Evolutionary conservation across 35 echinoderm and acorn worm genomes (phyloP), one percentile per base, ranked within the genome.

Genomic region (Nesometra sesokonis): DNA sequence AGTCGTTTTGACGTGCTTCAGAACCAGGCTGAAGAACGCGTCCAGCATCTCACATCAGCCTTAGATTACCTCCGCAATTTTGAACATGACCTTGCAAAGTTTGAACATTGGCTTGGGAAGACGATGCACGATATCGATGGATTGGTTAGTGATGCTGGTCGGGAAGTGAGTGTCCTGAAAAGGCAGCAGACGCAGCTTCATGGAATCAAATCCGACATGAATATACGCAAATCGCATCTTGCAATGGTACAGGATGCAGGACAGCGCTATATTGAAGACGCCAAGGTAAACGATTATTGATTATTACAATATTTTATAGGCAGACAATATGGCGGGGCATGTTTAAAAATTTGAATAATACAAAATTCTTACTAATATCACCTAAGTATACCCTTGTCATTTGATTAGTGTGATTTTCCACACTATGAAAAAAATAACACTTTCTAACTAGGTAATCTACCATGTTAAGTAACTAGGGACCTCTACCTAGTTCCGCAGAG

Each of bases 251-350:
- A 93, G 30, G 77, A 88, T 15, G 46, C 76, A 21, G 96, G 92
- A 30, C 96, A 94, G 57, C 85, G 85, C 8, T 94, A 93, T 77
- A 46, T 99, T 77, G 93, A 99, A 82, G 90, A 99, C 83, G 87
- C 89, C 31, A 99, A 99, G 96, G 96, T 99, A 35, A 77, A 78
- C 78, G 31, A n/a, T n/a, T n/a, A n/a, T n/a, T n/a, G n/a, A n/a
- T n/a, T n/a, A n/a, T n/a, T n/a, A n/a, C n/a, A n/a, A n/a, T n/a
- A n/a, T n/a, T n/a, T n/a, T n/a, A n/a, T n/a, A n/a, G n/a, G n/a
- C n/a, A n/a, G n/a, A n/a, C n/a, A n/a, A n/a, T n/a, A n/a, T n/a
- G n/a, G n/a, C n/a, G n/a, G n/a, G n/a, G n/a, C n/a, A n/a, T n/a
- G n/a, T n/a, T n/a, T n/a, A n/a, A n/a, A n/a, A n/a, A n/a, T n/a